Conservation (phyloP, 64 coral and sea anemone genomes). For the Anthopleura sola region DNA sequence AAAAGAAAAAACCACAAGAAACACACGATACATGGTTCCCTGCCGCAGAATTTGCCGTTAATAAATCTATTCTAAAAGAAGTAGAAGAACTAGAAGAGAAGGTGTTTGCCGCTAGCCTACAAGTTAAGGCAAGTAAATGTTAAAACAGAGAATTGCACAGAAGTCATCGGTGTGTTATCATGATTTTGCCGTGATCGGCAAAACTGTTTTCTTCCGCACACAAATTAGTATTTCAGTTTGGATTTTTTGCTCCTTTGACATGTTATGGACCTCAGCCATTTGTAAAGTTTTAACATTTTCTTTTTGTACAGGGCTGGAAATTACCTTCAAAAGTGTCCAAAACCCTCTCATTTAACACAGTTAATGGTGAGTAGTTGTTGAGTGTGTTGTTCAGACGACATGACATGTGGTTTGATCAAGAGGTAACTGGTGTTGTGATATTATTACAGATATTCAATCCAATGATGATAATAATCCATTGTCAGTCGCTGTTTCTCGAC, state of each 20-base stretch:
- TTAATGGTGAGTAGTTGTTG: slow-evolving; percentile 39
- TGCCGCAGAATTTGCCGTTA: slow-evolving; percentile 72
- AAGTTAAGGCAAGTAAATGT: slow-evolving; percentile 67
- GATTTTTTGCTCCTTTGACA: too few species aligned
- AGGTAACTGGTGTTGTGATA: neutral
- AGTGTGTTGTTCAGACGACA: neutral
- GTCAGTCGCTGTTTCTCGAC: slow-evolving; percentile 71
- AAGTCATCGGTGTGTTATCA: too few species aligned
- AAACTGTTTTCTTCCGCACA: too few species aligned
- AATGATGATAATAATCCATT: slow-evolving; percentile 61
- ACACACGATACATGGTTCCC: slow-evolving; percentile 49
- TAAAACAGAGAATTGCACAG: too few species aligned
- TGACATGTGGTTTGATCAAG: neutral
- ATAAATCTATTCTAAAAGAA: slow-evolving; percentile 78
- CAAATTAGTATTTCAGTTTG: too few species aligned
- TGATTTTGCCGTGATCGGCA: too few species aligned
- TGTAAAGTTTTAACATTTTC: neutral
- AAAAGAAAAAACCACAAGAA: neutral
- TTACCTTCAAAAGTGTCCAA: slow-evolving; percentile 84
- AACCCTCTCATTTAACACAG: slow-evolving; percentile 60
- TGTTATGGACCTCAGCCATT: neutral
- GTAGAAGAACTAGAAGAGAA: slow-evolving; percentile 94
- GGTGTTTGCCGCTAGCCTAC: slow-evolving; percentile 91
- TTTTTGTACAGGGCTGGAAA: slow-evolving; percentile 76
- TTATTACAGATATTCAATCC: slow-evolving; percentile 32